A percentile compares a stretch with the other conserved stretches of the same genome.
phyloP scores from a whole-genome alignment of 2,888 invertebrate genomes.

The Diarsia dahlii region DNA sequence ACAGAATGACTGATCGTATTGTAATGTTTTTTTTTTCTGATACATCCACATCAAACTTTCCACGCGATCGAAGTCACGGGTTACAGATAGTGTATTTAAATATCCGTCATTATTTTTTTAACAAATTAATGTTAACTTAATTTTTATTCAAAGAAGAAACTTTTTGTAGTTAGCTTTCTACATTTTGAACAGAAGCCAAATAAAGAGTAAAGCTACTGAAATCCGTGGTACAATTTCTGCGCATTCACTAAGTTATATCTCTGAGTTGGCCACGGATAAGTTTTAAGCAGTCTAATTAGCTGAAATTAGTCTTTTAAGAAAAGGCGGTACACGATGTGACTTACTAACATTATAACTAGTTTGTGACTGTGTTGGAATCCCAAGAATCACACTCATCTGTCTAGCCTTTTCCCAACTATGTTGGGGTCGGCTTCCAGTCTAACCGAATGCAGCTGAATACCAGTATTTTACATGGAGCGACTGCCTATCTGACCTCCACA shows the following conservation, averaged over 20 bases:
- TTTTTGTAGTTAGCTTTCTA: not conserved
- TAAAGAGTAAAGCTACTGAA: constrained; percentile 15
- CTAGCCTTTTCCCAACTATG: too few species aligned
- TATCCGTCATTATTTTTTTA: too few species aligned
- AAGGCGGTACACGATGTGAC: not conserved
- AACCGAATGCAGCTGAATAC: too few species aligned
- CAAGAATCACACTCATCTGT: too few species aligned
- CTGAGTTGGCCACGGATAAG: constrained; percentile 4
- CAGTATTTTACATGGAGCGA: too few species aligned
- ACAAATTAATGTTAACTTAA: not conserved
- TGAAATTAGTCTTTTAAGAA: constrained; percentile 3
- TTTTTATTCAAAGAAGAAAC: not conserved
- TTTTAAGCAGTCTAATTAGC: constrained; percentile 30
- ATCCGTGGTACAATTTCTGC: constrained; percentile 6
- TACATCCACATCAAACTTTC: too few species aligned
- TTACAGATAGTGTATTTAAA: too few species aligned
- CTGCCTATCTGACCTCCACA: too few species aligned
- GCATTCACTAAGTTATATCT: constrained; percentile 11
- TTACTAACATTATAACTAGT: not conserved
- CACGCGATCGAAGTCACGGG: too few species aligned
- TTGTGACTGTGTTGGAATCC: not conserved
- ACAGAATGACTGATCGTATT: too few species aligned
- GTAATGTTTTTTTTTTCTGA: too few species aligned
- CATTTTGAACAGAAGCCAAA: constrained; percentile 40
- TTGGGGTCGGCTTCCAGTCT: too few species aligned